These are phyloP conservation scores for Sarcophaga carnaria DNA, from an alignment of 2,888 invertebrate genomes.

Conservation along the genomic window DNA sequence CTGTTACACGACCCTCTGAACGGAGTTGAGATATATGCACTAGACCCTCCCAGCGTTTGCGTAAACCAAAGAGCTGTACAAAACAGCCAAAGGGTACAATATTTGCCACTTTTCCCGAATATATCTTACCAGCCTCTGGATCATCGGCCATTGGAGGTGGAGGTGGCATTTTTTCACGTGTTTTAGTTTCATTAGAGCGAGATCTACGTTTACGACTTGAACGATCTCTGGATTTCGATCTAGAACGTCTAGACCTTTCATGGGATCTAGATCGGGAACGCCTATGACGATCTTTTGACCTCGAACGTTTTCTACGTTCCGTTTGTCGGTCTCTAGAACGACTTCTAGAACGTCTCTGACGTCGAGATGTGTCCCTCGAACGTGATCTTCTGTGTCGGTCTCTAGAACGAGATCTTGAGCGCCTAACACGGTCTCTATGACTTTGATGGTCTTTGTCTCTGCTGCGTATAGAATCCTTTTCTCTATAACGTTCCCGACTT, in stretches of 20 bases:
- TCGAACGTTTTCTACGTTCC: conserved; percentile 68
- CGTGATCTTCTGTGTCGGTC: conserved; percentile 66
- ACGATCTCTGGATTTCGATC: conserved; percentile 63
- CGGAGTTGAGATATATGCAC: conserved; percentile 98
- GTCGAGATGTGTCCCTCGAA: conserved; percentile 68
- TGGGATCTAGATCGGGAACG: conserved; percentile 60
- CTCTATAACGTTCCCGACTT: conserved; percentile 64
- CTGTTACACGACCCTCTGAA: conserved; percentile 95
- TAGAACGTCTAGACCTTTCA: conserved; percentile 74
- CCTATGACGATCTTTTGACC: conserved; percentile 72
- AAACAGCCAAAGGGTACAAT: conserved; percentile 99
- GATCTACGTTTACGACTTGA: conserved; percentile 70
- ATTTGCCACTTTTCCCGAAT: conserved; percentile 95
- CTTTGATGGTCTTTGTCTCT: conserved; percentile 72
- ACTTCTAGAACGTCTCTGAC: conserved; percentile 70
- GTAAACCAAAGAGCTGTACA: conserved; percentile 95
- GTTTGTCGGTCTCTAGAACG: conserved; percentile 71
- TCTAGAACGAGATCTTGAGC: conserved; percentile 71
- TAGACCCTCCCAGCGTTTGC: conserved; percentile 95
- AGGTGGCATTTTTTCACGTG: conserved; percentile 77
- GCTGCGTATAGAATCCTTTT: conserved; percentile 20
- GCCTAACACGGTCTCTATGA: conserved; percentile 73
- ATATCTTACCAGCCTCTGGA: conserved; percentile 92
- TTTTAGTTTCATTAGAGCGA: conserved; percentile 75
- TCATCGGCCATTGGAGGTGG: conserved; percentile 85